Conservation (phyloP, 2,113 vertebrate genomes). For the Reinhardtius hippoglossoides region DNA sequence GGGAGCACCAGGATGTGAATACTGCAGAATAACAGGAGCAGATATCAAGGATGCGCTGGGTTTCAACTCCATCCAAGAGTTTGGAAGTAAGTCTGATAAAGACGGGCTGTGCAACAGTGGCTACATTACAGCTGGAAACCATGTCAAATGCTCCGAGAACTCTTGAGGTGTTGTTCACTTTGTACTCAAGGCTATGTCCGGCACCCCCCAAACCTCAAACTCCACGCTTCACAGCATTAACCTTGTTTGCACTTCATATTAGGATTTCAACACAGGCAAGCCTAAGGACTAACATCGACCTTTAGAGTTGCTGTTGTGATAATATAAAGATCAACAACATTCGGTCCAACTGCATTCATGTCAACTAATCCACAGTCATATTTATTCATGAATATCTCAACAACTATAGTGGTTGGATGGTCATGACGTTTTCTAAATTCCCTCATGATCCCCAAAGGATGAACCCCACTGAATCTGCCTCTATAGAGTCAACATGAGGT, state of each 20-base stretch:
- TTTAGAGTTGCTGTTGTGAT: no score
- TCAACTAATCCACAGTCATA: neutral
- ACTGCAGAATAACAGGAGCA: conserved; percentile 77
- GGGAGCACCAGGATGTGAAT: conserved; percentile 77
- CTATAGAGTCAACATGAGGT: neutral
- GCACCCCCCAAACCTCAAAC: neutral
- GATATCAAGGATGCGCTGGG: conserved; percentile 67
- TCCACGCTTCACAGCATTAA: neutral
- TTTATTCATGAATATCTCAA: no score
- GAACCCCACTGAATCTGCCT: neutral
- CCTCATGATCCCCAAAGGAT: no score
- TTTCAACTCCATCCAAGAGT: conserved; percentile 27
- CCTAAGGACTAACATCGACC: neutral
- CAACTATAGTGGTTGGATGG: no score
- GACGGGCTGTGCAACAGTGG: neutral
- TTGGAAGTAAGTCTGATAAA: conserved; percentile 77
- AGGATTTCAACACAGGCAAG: neutral
- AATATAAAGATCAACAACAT: neutral
- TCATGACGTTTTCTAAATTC: no score
- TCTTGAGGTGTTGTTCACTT: neutral
- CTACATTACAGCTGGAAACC: neutral
- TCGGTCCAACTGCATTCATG: neutral
- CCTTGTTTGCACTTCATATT: conserved; percentile 10
- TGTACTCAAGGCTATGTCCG: neutral
- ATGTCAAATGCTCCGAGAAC: neutral